Evolutionary conservation across 2,888 invertebrate species (phyloP), one percentile per base, ranked within the genome.

Genomic region (Altica lythri): DNA sequence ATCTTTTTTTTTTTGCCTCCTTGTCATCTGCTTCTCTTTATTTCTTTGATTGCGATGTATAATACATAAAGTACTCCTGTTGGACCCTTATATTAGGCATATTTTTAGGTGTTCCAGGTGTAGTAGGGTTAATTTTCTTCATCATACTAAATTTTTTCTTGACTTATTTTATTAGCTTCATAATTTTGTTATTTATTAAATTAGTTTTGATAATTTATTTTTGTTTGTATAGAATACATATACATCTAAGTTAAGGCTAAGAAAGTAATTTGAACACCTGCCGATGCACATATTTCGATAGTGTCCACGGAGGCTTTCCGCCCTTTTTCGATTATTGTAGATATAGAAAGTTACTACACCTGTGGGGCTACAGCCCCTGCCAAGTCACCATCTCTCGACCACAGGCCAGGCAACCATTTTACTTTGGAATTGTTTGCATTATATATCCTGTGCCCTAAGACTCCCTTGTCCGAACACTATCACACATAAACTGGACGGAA

Each of bases 401-500:
- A 53, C 59, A 53, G 46, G 51, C 55, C 59, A 53, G 46, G 51
- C 55, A 56, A 62, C 59, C 61, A 60, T 61, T 64, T 59, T 61
- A 57, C 59, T 55, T n/a, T 55, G 59, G 65, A 65, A 64, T 65
- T 64, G 66, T 65, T 65, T 66, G 65, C 66, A 66, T 66, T 67
- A 67, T 62, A 62, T 59, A 57, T 61, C 59, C 54, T 46, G 38
- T 22, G 45, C 54, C 57, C 55, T 56, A 57, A 59, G 60, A 51
- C 53, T 40, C 17, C 49, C 61, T 50, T 61, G 60, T 62, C 60
- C 55, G 34, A 46, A 44, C 47, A 43, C 51, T 46, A 60, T 57
- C 61, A 53, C 55, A 57, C 63, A 64, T 65, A 65, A 65, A 65
- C 57, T 61, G 60, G 61, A 62, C 51, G 63, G 60, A 54, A 52